phyloP scores from a whole-genome alignment of 2,888 invertebrate genomes.

The Antheraea yamamai region DNA sequence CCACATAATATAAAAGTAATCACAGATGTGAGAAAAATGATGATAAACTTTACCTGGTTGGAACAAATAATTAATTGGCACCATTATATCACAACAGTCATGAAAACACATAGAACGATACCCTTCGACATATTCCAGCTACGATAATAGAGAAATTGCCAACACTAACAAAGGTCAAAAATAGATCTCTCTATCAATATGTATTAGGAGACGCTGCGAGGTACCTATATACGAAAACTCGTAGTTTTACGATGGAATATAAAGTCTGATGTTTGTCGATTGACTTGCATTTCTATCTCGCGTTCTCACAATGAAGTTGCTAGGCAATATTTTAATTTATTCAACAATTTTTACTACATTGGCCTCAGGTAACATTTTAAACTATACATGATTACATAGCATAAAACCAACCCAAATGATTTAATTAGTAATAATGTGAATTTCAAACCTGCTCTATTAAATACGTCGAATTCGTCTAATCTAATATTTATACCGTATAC shows the following conservation, averaged over 20 bases:
- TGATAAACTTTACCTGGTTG: neutral
- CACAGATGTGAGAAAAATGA: too few relatives aligned
- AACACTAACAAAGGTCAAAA: constrained; percentile 38
- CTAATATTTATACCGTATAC: neutral
- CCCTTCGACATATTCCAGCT: constrained; percentile 29
- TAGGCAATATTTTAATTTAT: constrained; percentile 35
- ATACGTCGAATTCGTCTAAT: too few relatives aligned
- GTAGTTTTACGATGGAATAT: constrained; percentile 60
- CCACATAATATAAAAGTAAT: neutral
- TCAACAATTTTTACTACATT: constrained; percentile 33
- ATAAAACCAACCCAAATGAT: neutral
- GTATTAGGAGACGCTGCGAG: constrained; percentile 62
- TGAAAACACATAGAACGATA: constrained; percentile 7
- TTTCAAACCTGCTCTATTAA: neutral
- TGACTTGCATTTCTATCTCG: constrained; percentile 54
- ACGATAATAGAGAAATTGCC: constrained; percentile 59
- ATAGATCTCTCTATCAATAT: constrained; percentile 54
- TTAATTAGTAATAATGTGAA: constrained; percentile 1
- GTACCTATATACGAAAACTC: constrained; percentile 52
- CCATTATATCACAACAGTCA: constrained; percentile 3
- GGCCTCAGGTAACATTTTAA: constrained; percentile 44
- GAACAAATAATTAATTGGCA: constrained; percentile 14
- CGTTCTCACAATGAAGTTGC: constrained; percentile 53
- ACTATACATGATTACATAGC: constrained; percentile 1
- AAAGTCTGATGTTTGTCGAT: constrained; percentile 49